These are phyloP conservation scores for Phylloscopus collybita DNA, from an alignment of 2,797 vertebrate genomes.

Conservation along the genomic window DNA sequence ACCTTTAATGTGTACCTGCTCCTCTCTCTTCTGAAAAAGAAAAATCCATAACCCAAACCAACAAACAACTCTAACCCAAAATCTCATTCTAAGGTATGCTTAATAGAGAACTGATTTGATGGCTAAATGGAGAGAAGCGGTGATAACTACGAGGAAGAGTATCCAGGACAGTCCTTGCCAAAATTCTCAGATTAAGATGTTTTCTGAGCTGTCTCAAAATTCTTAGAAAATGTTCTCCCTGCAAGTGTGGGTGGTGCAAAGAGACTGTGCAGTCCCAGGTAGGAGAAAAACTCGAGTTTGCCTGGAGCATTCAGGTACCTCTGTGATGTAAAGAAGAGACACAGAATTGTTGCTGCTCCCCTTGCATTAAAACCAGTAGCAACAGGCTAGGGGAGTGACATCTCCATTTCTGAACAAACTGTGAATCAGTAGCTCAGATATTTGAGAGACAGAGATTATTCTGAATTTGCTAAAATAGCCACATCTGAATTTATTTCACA, in stretches of 20 bases:
- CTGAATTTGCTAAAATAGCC: slow-evolving; percentile 50
- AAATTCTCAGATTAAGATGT: background rate
- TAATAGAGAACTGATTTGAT: background rate
- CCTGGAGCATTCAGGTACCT: background rate
- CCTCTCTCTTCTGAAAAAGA: background rate
- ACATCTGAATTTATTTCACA: slow-evolving; percentile 72
- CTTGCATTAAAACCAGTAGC: background rate
- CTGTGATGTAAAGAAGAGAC: background rate
- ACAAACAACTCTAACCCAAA: background rate
- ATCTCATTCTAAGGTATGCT: background rate
- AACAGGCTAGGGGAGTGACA: background rate
- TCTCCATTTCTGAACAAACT: slow-evolving; percentile 15
- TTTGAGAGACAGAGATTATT: slow-evolving; percentile 21
- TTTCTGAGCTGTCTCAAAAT: background rate
- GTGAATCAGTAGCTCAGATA: slow-evolving; percentile 10
- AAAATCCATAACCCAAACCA: background rate
- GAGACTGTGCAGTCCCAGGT: background rate
- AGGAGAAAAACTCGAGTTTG: background rate
- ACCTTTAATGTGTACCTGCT: background rate
- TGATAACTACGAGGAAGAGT: background rate
- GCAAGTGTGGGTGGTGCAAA: background rate
- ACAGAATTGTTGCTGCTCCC: background rate
- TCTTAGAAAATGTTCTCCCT: background rate
- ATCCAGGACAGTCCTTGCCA: background rate
- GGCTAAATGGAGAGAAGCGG: background rate